These are phyloP conservation scores for Sphaerodactylus townsendi DNA, from an alignment of 2,113 vertebrate genomes.

Conservation along the genomic window DNA sequence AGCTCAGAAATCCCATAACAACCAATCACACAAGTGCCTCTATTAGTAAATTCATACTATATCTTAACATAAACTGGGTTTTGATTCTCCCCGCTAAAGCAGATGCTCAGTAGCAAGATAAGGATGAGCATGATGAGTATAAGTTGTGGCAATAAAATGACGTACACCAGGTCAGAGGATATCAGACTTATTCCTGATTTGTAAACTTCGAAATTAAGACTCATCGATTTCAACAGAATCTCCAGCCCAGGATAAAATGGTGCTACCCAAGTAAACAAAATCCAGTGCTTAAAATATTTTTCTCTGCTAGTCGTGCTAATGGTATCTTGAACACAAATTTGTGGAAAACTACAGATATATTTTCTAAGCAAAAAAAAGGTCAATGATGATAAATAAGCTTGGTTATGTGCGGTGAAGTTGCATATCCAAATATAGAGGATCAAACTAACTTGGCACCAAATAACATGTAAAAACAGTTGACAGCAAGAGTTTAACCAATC, in stretches of 20 bases:
- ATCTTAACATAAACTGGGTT: background rate
- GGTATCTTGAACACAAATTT: background rate
- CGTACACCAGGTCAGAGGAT: background rate
- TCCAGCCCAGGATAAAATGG: background rate
- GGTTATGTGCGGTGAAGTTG: slow-evolving; percentile 42
- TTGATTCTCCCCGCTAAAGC: background rate
- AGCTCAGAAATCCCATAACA: too few relatives aligned
- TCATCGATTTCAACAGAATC: background rate
- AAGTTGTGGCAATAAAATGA: background rate
- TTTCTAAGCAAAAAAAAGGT: slow-evolving; percentile 37
- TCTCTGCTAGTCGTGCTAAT: background rate
- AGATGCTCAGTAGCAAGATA: background rate
- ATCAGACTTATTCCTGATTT: background rate
- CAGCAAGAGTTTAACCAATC: slow-evolving; percentile 18
- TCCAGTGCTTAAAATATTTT: background rate
- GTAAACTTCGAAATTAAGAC: background rate
- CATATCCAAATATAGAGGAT: slow-evolving; percentile 64
- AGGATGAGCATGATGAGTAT: background rate
- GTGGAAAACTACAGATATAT: slow-evolving; percentile 40
- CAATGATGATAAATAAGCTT: slow-evolving; percentile 44
- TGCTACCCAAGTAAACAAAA: background rate
- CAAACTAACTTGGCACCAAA: slow-evolving; percentile 37
- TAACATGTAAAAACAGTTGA: slow-evolving; percentile 30
- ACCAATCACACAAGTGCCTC: background rate
- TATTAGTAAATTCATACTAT: background rate